Conservation (phyloP, 1,140 invertebrate species). For the Diabrotica virgifera region DNA sequence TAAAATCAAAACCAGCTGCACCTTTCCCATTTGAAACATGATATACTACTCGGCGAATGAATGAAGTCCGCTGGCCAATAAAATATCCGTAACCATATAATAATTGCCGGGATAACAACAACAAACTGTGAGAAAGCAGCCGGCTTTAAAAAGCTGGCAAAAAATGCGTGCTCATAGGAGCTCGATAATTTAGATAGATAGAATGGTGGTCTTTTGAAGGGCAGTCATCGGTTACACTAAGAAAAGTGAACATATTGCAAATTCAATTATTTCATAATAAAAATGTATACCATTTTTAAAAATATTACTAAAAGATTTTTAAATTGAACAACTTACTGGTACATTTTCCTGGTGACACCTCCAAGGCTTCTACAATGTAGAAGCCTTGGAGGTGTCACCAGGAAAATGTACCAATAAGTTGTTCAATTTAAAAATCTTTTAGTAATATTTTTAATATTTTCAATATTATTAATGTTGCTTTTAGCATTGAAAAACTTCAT, state of each 20-base stretch:
- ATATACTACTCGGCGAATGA: not conserved
- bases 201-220: not conserved
- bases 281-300: too few species aligned
- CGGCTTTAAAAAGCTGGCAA: not conserved
- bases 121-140: not conserved
- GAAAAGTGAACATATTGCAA: not conserved
- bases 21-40: not conserved
- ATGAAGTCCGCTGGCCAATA: not conserved
- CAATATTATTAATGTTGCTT: too few species aligned
- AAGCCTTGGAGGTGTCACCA: too few species aligned
- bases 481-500: too few species aligned
- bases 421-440: too few species aligned
- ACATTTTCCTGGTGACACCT: too few species aligned
- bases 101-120: conserved; percentile 2
- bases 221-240: not conserved
- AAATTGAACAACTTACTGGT: too few species aligned
- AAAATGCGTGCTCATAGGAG: not conserved
- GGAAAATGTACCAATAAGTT: too few species aligned
- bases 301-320: too few species aligned
- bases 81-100: conserved; percentile 2
- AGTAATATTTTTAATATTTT: too few species aligned
- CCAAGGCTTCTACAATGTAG: too few species aligned
- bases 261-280: too few species aligned
- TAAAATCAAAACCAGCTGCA: not conserved
- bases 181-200: conserved; percentile 1